A percentile compares a stretch with the other conserved stretches of the same genome.
Evolutionary conservation across 2,113 vertebrate species (phyloP).

Genomic region (Xenopus laevis): DNA sequence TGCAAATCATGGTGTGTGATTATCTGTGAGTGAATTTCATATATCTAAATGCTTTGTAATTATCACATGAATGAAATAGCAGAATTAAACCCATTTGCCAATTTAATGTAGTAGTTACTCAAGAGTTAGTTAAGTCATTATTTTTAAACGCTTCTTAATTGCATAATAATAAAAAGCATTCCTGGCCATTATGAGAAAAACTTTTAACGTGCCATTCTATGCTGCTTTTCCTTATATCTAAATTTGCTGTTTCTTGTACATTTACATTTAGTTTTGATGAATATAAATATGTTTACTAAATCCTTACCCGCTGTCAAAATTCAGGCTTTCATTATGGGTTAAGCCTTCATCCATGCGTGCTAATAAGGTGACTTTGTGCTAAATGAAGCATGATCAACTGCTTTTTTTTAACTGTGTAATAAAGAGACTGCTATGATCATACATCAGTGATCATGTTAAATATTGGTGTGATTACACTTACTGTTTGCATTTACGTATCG

Average conservation of each 20-base stretch:
- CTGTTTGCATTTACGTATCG: no score
- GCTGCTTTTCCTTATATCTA: neutral
- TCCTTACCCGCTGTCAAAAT: neutral
- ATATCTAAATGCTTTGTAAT: neutral
- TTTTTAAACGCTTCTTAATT: slow-evolving; percentile 21
- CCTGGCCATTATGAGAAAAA: slow-evolving; percentile 10
- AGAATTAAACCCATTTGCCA: neutral
- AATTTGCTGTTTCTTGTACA: no score
- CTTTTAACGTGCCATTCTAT: slow-evolving; percentile 6
- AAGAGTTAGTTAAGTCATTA: slow-evolving; percentile 20
- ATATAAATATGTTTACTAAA: slow-evolving; percentile 25
- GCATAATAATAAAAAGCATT: slow-evolving; percentile 12
- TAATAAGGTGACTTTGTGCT: slow-evolving; percentile 22
- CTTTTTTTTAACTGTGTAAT: neutral
- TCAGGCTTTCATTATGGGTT: slow-evolving; percentile 7
- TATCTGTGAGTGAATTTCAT: no score
- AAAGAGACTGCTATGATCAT: neutral
- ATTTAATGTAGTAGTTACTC: slow-evolving; percentile 2
- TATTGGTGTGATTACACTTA: neutral
- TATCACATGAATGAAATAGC: neutral
- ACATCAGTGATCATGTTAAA: slow-evolving; percentile 9
- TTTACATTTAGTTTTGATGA: neutral
- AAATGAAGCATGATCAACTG: slow-evolving; percentile 19
- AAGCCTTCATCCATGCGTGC: neutral
- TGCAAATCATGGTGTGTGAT: no score